A percentile compares a stretch with the other conserved stretches of the same genome.
Conservation (phyloP, 2,888 invertebrate species). For the Agrochola macilenta region DNA sequence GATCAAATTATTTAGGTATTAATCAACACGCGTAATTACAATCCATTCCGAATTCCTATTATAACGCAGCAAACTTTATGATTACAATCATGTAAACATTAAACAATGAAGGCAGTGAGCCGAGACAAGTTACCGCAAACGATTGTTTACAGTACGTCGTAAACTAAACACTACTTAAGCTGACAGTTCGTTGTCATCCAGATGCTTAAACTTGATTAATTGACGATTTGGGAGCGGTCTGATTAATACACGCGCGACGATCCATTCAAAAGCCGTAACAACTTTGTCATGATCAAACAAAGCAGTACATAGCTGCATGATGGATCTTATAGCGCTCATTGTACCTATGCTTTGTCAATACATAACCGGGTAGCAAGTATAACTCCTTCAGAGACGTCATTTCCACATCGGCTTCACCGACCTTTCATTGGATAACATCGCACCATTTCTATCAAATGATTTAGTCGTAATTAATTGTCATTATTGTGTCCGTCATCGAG, state of each 20-base stretch:
- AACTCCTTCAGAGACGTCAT: background rate
- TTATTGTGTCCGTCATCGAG: background rate
- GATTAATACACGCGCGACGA: slow-evolving; percentile 84
- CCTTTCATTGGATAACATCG: background rate
- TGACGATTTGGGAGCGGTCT: slow-evolving; percentile 84
- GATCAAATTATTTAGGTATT: slow-evolving; percentile 41
- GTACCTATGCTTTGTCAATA: slow-evolving; percentile 40
- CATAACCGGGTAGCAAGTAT: background rate
- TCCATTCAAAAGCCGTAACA: slow-evolving; percentile 79
- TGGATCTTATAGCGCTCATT: slow-evolving; percentile 69
- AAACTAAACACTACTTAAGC: slow-evolving; percentile 89
- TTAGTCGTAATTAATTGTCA: slow-evolving; percentile 16
- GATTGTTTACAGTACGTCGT: slow-evolving; percentile 84
- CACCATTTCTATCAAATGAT: background rate
- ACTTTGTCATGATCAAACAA: slow-evolving; percentile 85
- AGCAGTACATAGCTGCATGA: slow-evolving; percentile 75
- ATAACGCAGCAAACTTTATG: slow-evolving; percentile 66
- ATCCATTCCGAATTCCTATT: slow-evolving; percentile 46
- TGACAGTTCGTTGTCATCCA: slow-evolving; percentile 89
- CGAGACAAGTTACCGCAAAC: slow-evolving; percentile 83
- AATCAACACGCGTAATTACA: slow-evolving; percentile 46
- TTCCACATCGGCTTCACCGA: background rate
- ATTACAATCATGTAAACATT: slow-evolving; percentile 82
- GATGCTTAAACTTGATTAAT: slow-evolving; percentile 90
- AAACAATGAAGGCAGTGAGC: slow-evolving; percentile 83